These are phyloP conservation scores for Typhlomys cinereus DNA, from an alignment of 2,113 vertebrate genomes.

Conservation along the genomic window DNA sequence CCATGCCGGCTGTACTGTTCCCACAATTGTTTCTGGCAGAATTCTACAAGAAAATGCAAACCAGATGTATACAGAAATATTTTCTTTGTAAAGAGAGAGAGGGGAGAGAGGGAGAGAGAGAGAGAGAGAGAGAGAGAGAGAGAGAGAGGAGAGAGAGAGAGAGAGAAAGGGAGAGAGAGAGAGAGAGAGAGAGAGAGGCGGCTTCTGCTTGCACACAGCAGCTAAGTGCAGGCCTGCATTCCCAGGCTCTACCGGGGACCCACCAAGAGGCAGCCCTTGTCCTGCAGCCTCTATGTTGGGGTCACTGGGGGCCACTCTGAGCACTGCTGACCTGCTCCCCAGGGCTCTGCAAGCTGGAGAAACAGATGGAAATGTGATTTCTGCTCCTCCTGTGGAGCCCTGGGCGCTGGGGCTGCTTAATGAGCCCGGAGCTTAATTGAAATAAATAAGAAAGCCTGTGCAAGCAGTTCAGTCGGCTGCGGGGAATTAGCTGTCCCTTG, in stretches of 20 bases:
- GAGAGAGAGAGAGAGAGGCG: constrained; percentile 22
- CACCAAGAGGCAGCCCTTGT: neutral
- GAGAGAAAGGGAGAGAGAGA: constrained; percentile 61
- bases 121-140: constrained; percentile 72
- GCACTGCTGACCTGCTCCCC: neutral
- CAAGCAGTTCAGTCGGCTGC: neutral
- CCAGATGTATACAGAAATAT: constrained; percentile 87
- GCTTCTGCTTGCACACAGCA: constrained; percentile 54
- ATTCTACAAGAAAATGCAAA: constrained; percentile 86
- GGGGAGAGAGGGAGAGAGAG: constrained; percentile 73
- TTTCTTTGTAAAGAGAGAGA: constrained; percentile 83
- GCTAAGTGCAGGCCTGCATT: neutral
- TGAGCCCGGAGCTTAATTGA: constrained; percentile 36
- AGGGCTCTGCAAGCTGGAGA: constrained; percentile 13
- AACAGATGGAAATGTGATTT: constrained; percentile 47
- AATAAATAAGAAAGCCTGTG: constrained; percentile 45
- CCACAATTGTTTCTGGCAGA: constrained; percentile 87
- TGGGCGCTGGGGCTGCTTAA: neutral
- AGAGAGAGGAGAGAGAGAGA: constrained; percentile 78
- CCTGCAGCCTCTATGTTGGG: neutral
- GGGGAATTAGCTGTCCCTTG: neutral
- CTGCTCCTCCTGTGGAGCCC: neutral
- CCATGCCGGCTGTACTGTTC: constrained; percentile 83
- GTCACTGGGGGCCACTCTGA: neutral
- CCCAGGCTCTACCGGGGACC: constrained; percentile 12